Base-by-base conservation (phyloP, 2,797 vertebrate genomes). In the Channa striata region DNA sequence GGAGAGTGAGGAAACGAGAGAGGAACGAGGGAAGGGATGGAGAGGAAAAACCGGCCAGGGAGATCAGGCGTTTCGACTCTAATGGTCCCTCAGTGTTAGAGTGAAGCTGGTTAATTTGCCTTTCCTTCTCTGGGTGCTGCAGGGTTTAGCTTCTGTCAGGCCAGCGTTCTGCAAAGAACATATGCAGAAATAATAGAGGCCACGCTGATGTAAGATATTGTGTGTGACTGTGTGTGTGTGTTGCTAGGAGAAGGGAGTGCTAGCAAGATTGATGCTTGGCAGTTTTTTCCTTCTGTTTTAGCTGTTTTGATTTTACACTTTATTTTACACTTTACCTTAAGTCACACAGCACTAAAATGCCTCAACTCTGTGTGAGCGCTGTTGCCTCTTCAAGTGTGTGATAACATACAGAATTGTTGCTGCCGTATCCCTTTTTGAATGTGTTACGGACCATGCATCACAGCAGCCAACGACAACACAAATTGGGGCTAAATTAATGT, bases 41-140 rank as follows among this genome's bases (percentile, higher is more conserved):
- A 87, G 85, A 89, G 86, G 68, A 81, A 81, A 87, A 90, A 81
- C 46, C 60, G 75, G 77, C 85, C 85, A 73, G 88, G 90, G 90
- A 92, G 89, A 93, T 88, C 91, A 88, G 86, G 83, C 85, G 59
- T 89, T 85, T 89, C 84, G 51, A 87, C 86, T 88, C 77, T 91
- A 89, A 90, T 91, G 87, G 88, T 90, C 89, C 89, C 86, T 89
- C 76, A 81, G 88, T 88, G 89, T 90, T 88, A 63, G 78, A 90
- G 85, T 85, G 81, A 91, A 85, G 86, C 82, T 87, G 86, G 74
- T 91, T 93, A 90, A 93, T 93, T 92, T 91, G 87, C 90, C 86
- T 91, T 68, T 82, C 81, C 72, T 82, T 87, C 80, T 86, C 61
- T 64, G 79, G 81, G 78, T 84, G 81, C 84, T 87, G 77, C 83